phyloP scores from a whole-genome alignment of 1,140 invertebrate species.

The Calycopis cecrops region DNA sequence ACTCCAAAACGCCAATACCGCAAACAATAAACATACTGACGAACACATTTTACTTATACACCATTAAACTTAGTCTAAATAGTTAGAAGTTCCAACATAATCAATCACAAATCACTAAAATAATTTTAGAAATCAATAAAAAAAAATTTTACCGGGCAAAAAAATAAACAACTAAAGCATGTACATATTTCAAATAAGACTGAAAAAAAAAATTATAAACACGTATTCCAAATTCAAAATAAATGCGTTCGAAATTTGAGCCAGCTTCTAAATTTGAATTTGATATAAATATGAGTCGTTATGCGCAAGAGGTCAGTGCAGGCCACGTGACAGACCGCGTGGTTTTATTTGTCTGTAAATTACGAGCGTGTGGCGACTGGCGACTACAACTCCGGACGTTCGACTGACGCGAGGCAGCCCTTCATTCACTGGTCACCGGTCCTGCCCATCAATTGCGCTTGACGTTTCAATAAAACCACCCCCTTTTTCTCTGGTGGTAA shows the following conservation, averaged over 20 bases:
- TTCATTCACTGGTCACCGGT: conserved; percentile 60
- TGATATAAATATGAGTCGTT: conserved; percentile 10
- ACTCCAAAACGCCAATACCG: conserved; percentile 1
- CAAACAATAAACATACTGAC: neutral
- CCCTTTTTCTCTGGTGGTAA: conserved; percentile 56
- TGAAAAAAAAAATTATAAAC: too few relatives aligned
- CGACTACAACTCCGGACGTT: conserved; percentile 56
- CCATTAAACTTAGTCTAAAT: too few relatives aligned
- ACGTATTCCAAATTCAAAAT: conserved; percentile 1
- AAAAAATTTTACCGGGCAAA: too few relatives aligned
- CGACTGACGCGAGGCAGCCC: conserved; percentile 56
- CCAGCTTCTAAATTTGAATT: neutral
- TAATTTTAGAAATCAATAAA: too few relatives aligned
- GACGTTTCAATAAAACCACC: conserved; percentile 66
- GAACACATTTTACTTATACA: conserved; percentile 1
- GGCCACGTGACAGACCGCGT: conserved; percentile 44
- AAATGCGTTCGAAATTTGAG: conserved; percentile 1
- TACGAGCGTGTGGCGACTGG: conserved; percentile 46
- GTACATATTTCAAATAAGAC: too few relatives aligned
- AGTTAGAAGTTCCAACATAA: too few relatives aligned
- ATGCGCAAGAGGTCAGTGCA: conserved; percentile 29
- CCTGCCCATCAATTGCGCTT: conserved; percentile 61
- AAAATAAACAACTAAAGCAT: too few relatives aligned
- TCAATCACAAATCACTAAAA: too few relatives aligned
- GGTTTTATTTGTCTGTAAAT: conserved; percentile 39